Percentiles rank a stretch among this genome's conserved stretches.
Conservation (phyloP, 2,797 vertebrate species). For the Coilia nasus region DNA sequence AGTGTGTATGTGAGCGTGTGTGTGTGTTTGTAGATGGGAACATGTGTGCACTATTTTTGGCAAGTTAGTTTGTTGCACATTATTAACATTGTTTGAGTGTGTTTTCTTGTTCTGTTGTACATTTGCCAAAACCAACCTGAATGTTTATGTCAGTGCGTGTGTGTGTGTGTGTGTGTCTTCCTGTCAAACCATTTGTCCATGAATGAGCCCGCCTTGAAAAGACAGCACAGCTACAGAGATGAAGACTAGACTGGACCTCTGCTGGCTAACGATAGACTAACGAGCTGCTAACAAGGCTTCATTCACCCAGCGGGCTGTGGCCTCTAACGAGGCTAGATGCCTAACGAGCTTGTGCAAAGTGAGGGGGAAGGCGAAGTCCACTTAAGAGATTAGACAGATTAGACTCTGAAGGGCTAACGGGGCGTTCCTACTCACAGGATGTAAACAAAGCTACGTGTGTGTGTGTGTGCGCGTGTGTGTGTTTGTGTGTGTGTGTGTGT, state of each 20-base stretch:
- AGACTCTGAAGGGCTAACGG: not conserved
- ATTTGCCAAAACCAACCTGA: not conserved
- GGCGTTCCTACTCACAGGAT: not conserved
- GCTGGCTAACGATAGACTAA: not conserved
- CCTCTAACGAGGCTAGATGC: not conserved
- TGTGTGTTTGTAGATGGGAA: not conserved
- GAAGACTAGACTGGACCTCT: not conserved
- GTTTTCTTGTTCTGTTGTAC: too few relatives aligned
- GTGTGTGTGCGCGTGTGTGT: not conserved
- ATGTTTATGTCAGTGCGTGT: not conserved
- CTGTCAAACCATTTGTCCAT: not conserved
- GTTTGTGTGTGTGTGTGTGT: not conserved
- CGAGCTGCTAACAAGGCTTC: not conserved
- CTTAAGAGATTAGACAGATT: not conserved
- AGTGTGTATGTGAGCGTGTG: not conserved
- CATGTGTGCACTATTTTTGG: not conserved
- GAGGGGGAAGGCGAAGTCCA: slow-evolving; percentile 1
- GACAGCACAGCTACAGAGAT: not conserved
- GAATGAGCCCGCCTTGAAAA: not conserved
- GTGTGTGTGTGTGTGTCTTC: not conserved
- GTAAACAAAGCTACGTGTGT: not conserved
- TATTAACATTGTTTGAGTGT: not conserved
- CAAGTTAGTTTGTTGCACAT: not conserved
- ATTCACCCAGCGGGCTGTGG: not conserved
- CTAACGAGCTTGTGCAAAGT: not conserved